Evolutionary conservation across 30 jellyfish, hydroid and myxozoan genomes (phyloP).

Genomic region (Aurelia aurita): DNA sequence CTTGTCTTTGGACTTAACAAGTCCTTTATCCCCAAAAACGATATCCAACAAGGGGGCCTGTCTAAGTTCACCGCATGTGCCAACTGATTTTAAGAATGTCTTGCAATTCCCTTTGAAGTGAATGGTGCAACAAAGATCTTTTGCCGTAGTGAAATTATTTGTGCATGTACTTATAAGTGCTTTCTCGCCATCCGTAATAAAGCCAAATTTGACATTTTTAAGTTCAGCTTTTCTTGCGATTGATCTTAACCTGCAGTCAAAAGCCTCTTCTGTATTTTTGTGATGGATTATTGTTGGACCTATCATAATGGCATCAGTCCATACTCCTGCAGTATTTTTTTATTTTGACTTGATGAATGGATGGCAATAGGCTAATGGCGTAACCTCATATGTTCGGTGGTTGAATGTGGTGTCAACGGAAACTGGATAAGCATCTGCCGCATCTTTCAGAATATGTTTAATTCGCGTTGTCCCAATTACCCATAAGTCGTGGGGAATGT

Average conservation of each 20-base stretch:
- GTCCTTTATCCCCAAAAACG: slow-evolving; percentile 20
- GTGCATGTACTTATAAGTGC: slow-evolving; percentile 30
- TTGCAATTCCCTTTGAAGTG: slow-evolving; percentile 25
- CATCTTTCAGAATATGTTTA: background rate
- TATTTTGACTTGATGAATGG: slow-evolving; percentile 1
- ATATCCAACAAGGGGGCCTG: slow-evolving; percentile 23
- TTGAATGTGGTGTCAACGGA: slow-evolving; percentile 17
- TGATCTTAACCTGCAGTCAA: slow-evolving; percentile 8
- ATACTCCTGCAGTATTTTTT: background rate
- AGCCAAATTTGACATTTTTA: background rate
- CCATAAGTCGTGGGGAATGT: slow-evolving; percentile 19
- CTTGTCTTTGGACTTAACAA: slow-evolving; percentile 11
- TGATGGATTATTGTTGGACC: slow-evolving; percentile 21
- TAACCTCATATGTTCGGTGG: slow-evolving; percentile 13
- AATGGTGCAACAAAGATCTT: slow-evolving; percentile 24
- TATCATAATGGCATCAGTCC: slow-evolving; percentile 16
- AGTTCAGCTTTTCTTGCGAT: slow-evolving; percentile 16
- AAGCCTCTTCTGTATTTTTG: slow-evolving; percentile 6
- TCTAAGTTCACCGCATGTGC: background rate
- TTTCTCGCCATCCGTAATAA: slow-evolving; percentile 29
- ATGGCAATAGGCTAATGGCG: slow-evolving; percentile 16
- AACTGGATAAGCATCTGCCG: background rate
- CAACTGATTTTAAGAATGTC: slow-evolving; percentile 20
- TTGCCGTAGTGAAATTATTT: slow-evolving; percentile 1
- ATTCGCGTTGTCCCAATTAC: slow-evolving; percentile 7